Conservation (phyloP, 2,888 invertebrate genomes). For the Amblyjoppa fuscipennis region DNA sequence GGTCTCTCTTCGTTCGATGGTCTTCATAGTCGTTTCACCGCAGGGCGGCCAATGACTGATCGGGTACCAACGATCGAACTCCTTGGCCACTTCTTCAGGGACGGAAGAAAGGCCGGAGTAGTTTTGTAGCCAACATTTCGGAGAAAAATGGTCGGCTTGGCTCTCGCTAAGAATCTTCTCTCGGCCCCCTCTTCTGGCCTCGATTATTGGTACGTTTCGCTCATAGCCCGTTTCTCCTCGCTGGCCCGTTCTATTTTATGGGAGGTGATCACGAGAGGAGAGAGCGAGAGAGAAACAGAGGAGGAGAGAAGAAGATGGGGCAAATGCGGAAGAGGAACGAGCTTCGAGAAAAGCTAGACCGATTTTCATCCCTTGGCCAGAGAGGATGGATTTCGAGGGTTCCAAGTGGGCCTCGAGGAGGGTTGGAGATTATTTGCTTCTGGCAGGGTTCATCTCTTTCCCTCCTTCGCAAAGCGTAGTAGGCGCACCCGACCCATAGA, state of each 20-base stretch:
- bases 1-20: neutral
- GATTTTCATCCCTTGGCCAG: conserved; percentile 47
- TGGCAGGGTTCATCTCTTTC: conserved; percentile 60
- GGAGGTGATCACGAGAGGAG: conserved; percentile 43
- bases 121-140: conserved; percentile 66
- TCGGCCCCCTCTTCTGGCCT: conserved; percentile 51
- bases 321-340: conserved; percentile 1
- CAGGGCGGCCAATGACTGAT: neutral
- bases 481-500: conserved; percentile 24
- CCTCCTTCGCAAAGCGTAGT: conserved; percentile 30
- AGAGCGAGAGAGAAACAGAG: neutral
- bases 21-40: neutral
- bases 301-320: neutral
- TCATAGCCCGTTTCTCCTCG: conserved; percentile 57
- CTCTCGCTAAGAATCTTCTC: conserved; percentile 72
- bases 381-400: conserved; percentile 51
- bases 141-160: conserved; percentile 51
- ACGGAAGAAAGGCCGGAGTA: conserved; percentile 40
- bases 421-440: conserved; percentile 69
- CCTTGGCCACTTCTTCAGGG: neutral
- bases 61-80: neutral
- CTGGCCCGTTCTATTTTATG: conserved; percentile 51
- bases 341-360: conserved; percentile 26
- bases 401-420: conserved; percentile 39
- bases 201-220: conserved; percentile 78